A percentile compares a stretch with the other conserved stretches of the same genome.
Conservation (phyloP, 2,797 vertebrate genomes). For the Hafferia zeledoni region DNA sequence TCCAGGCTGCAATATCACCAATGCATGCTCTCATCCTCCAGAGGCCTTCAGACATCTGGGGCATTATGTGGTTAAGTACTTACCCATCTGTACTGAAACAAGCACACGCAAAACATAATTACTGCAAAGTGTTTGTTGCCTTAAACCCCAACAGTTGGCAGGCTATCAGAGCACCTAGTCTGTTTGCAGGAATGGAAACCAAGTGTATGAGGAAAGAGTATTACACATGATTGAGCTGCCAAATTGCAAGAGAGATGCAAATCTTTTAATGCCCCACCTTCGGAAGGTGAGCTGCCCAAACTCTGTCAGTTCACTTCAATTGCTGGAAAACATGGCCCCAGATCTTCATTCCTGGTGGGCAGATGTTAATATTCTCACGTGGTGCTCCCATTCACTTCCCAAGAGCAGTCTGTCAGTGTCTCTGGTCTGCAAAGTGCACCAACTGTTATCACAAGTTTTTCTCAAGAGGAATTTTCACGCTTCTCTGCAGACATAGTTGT, state of each 20-base stretch:
- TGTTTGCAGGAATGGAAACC: neutral
- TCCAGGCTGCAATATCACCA: neutral
- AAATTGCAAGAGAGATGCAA: neutral
- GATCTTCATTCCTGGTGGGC: neutral
- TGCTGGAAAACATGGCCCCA: neutral
- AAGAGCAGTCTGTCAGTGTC: neutral
- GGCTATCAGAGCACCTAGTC: neutral
- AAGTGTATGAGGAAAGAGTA: neutral
- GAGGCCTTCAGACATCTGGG: slow-evolving; percentile 14
- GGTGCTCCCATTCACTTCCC: neutral
- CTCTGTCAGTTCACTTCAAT: neutral
- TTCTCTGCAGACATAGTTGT: neutral
- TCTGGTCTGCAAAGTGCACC: neutral
- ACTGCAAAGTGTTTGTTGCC: neutral
- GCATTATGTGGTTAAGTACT: slow-evolving; percentile 13
- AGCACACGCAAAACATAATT: neutral
- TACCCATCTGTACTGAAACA: neutral
- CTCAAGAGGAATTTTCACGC: neutral
- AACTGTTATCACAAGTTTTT: neutral
- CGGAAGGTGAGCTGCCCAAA: neutral
- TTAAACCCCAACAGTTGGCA: neutral
- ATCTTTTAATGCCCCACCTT: neutral
- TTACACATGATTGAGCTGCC: neutral
- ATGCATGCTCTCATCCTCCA: neutral
- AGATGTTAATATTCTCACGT: neutral